phyloP scores from a whole-genome alignment of 2,113 vertebrate genomes.

The Polypterus bichir region DNA sequence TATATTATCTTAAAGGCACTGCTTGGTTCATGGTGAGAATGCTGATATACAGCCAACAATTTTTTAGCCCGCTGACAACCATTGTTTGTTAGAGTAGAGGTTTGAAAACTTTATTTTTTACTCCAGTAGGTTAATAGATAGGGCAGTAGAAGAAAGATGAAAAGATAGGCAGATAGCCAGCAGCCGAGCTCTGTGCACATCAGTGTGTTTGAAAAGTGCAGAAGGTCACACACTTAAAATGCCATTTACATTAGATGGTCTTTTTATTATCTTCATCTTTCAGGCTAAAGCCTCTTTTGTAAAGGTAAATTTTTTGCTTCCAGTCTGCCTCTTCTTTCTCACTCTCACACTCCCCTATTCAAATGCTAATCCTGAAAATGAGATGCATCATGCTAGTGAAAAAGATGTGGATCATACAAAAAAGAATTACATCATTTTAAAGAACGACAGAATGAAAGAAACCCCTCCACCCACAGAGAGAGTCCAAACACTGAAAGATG shows the following conservation, averaged over 20 bases:
- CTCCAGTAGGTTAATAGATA: too few relatives aligned
- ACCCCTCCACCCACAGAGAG: neutral
- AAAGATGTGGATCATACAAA: slow-evolving; percentile 1
- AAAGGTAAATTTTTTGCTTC: neutral
- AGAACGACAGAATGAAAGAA: neutral
- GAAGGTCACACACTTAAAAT: slow-evolving; percentile 4
- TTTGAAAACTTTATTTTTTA: too few relatives aligned
- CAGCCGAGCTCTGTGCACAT: too few relatives aligned
- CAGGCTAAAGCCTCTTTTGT: neutral
- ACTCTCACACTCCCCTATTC: neutral
- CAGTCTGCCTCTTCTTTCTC: neutral
- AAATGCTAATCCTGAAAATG: slow-evolving; percentile 4
- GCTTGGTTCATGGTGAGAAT: too few relatives aligned
- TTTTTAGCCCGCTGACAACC: too few relatives aligned
- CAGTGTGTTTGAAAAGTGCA: neutral
- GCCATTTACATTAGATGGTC: neutral
- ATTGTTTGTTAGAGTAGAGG: too few relatives aligned
- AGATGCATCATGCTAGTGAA: neutral
- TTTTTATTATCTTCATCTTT: slow-evolving; percentile 2
- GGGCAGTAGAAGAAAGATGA: too few relatives aligned
- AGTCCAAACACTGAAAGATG: neutral
- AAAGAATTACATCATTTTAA: slow-evolving; percentile 3
- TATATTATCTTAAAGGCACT: too few relatives aligned
- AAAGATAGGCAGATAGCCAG: too few relatives aligned
- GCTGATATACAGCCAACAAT: too few relatives aligned